These are phyloP conservation scores for Cheirogaleus medius DNA, from an alignment of 2,113 vertebrate species.

Conservation along the genomic window DNA sequence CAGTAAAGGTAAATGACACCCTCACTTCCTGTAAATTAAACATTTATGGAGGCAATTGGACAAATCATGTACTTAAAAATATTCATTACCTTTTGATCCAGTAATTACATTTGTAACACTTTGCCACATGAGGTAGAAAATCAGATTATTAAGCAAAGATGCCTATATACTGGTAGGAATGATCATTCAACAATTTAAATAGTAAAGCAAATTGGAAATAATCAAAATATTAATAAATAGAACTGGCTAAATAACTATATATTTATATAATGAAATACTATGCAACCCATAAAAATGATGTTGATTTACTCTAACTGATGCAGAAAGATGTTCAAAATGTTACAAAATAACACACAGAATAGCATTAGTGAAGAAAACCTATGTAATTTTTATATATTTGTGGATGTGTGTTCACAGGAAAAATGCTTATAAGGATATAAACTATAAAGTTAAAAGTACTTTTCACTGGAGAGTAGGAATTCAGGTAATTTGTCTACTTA, in stretches of 20 bases:
- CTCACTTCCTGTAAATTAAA: not conserved
- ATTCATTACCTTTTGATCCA: not conserved
- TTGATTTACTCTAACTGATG: not conserved
- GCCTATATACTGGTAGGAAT: not conserved
- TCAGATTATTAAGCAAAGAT: not conserved
- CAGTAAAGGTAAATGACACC: not conserved
- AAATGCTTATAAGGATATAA: not conserved
- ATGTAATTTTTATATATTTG: not conserved
- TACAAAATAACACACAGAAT: not conserved
- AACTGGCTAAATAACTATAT: not conserved
- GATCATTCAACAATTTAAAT: not conserved
- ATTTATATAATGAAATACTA: constrained; percentile 1
- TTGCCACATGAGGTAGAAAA: not conserved
- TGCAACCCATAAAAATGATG: not conserved
- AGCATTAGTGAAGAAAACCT: not conserved
- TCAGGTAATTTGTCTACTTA: not conserved
- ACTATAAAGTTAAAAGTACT: not conserved
- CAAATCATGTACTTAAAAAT: constrained; percentile 31
- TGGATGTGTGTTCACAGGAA: not conserved
- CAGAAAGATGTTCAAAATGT: not conserved
- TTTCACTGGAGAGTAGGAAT: not conserved
- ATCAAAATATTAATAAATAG: not conserved
- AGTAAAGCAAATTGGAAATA: not conserved
- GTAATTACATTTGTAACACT: not conserved
- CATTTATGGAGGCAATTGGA: not conserved